Conservation (phyloP, 2,113 vertebrate species). For the Okapia johnstoni region DNA sequence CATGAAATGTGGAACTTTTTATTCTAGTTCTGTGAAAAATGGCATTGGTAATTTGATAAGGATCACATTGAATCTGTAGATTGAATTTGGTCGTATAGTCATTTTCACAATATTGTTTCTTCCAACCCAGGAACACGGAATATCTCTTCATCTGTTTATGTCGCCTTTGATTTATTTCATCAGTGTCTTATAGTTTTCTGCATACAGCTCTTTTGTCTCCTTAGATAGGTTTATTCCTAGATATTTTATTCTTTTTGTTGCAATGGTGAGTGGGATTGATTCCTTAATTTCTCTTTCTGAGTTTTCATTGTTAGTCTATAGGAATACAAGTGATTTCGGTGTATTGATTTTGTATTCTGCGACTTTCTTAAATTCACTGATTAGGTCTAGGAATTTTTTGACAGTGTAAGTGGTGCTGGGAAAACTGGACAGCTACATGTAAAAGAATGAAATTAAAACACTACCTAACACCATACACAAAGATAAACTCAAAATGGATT, state of each 20-base stretch:
- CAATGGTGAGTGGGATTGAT: neutral
- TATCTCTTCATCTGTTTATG: neutral
- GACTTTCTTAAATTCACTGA: neutral
- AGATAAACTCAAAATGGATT: neutral
- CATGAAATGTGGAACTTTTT: neutral
- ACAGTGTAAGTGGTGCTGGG: neutral
- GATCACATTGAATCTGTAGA: neutral
- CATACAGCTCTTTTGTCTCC: neutral
- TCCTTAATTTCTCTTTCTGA: neutral
- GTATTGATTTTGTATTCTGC: neutral
- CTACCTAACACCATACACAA: neutral
- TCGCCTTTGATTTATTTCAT: rapidly evolving
- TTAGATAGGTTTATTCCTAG: neutral
- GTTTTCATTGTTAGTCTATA: neutral
- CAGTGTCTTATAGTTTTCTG: neutral
- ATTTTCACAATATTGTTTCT: neutral
- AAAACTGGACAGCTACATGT: neutral
- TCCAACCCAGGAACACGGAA: neutral
- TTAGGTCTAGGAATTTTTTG: neutral
- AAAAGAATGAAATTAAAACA: neutral
- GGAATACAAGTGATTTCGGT: neutral
- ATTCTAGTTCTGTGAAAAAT: neutral
- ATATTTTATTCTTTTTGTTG: neutral
- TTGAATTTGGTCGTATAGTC: neutral
- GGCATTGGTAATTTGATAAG: neutral